Evolutionary conservation across 2,113 vertebrate species (phyloP).

Genomic region (Machaerirhynchus nigripectus): DNA sequence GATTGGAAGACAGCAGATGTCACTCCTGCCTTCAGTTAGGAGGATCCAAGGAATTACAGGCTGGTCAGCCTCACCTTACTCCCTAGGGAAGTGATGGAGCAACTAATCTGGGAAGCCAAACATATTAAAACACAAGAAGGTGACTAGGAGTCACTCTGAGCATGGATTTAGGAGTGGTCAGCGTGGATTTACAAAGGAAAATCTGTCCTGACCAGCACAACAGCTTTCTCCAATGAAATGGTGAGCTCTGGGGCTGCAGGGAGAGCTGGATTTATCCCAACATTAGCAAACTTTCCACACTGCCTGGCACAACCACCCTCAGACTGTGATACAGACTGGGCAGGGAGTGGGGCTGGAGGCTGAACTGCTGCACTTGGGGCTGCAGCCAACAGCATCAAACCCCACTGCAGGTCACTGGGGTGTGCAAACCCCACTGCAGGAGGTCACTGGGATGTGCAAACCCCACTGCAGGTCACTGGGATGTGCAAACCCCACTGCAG

Average conservation of each 20-base stretch:
- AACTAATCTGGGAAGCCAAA: background rate
- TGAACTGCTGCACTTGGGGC: background rate
- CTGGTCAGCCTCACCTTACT: background rate
- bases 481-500: background rate
- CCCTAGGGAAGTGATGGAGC: background rate
- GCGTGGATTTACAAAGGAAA: background rate
- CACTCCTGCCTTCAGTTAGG: background rate
- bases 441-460: background rate
- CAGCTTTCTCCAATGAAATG: background rate
- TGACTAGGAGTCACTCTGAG: background rate
- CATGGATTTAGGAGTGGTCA: background rate
- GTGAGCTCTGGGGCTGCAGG: background rate
- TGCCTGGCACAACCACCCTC: background rate
- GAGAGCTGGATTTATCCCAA: background rate
- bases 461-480: background rate
- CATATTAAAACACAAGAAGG: background rate
- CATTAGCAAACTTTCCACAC: background rate
- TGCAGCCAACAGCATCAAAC: background rate
- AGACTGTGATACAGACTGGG: background rate
- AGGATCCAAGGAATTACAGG: background rate
- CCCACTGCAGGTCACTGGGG: background rate
- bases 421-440: background rate
- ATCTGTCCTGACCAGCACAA: fast-evolving
- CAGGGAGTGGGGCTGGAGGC: background rate
- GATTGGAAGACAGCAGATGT: background rate